A percentile compares a stretch with the other conserved stretches of the same genome.
Evolutionary conservation across 2,888 invertebrate species (phyloP).

Genomic region (Xylocampa areola): DNA sequence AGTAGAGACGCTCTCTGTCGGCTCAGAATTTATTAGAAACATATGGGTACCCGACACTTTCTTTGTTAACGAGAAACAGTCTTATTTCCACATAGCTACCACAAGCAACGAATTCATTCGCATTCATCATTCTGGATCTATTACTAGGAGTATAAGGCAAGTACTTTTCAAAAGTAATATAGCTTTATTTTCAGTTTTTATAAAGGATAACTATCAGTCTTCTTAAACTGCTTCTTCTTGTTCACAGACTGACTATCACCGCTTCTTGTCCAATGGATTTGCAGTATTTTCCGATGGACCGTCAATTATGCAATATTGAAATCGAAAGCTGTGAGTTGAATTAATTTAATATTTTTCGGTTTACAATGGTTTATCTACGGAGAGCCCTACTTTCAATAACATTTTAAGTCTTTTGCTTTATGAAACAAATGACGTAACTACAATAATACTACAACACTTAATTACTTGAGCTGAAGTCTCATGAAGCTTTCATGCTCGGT

Average conservation of each 20-base stretch:
- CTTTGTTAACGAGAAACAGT: conserved; percentile 99
- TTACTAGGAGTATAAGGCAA: conserved; percentile 98
- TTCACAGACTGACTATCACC: conserved; percentile 96
- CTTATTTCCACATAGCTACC: conserved; percentile 99
- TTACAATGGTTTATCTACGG: conserved; percentile 40
- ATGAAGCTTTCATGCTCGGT: conserved; percentile 68
- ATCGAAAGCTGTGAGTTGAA: conserved; percentile 98
- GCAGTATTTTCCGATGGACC: conserved; percentile 98
- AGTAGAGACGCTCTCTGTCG: conserved; percentile 97
- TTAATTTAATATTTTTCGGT: conserved; percentile 36
- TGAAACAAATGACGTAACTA: conserved; percentile 52
- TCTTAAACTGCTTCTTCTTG: conserved; percentile 23
- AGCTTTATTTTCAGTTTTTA: not conserved
- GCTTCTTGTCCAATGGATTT: conserved; percentile 99
- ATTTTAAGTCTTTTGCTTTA: conserved; percentile 52
- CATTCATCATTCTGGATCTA: conserved; percentile 98
- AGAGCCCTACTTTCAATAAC: conserved; percentile 38
- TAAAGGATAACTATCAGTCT: not conserved
- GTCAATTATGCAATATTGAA: conserved; percentile 98
- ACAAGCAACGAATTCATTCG: conserved; percentile 99
- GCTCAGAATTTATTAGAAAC: conserved; percentile 98
- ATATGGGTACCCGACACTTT: conserved; percentile 99
- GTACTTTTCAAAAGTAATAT: conserved; percentile 51
- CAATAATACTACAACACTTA: conserved; percentile 43
- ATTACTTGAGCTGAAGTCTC: conserved; percentile 60